Percentiles rank a stretch among this genome's conserved stretches.
phyloP scores from a whole-genome alignment of 2,797 vertebrate species.

The Hemitrygon akajei region DNA sequence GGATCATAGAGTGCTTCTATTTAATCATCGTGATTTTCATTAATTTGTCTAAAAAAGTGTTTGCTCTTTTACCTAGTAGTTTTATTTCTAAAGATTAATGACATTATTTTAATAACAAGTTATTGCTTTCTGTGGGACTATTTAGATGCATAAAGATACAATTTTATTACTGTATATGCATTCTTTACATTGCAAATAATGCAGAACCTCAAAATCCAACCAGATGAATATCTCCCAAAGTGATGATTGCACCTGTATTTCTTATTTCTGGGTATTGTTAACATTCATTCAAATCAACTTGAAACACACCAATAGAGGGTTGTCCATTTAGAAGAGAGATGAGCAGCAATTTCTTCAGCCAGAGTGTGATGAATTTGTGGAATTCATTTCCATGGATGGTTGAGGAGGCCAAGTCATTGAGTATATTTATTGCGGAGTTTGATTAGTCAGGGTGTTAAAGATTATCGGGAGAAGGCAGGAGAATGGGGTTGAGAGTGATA shows the following conservation, averaged over 20 bases:
- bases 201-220: background rate
- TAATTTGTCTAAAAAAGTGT: background rate
- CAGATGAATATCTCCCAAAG: background rate
- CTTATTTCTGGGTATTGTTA: background rate
- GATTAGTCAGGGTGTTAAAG: no score
- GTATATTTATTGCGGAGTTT: no score
- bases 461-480: no score
- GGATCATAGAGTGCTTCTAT: background rate
- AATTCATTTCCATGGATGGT: no score
- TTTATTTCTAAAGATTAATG: background rate
- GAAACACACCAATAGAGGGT: background rate
- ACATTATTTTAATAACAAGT: no score
- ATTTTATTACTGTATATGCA: background rate
- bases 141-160: background rate
- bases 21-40: constrained; percentile 7
- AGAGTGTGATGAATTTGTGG: no score
- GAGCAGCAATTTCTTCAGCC: no score
- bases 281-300: background rate
- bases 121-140: background rate
- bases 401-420: no score
- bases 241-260: background rate
- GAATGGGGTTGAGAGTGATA: no score
- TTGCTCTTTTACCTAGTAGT: background rate
- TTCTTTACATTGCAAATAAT: background rate
- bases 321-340: no score